Conservation (phyloP, 2,888 invertebrate genomes). For the Tribolium freemani region DNA sequence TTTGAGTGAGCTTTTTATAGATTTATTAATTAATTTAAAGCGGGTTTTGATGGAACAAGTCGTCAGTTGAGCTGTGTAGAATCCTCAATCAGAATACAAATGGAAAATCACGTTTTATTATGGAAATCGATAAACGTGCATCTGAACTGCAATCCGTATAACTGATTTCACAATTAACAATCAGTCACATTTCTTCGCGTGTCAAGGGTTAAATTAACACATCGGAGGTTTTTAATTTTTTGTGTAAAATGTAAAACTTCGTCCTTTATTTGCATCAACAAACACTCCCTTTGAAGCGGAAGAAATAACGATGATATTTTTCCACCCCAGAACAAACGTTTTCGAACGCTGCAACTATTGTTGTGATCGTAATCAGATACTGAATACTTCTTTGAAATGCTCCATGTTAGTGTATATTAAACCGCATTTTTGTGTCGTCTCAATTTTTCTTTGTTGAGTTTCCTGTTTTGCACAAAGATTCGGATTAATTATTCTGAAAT, state of each 20-base stretch:
- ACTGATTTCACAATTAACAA: background rate
- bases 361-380: background rate
- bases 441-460: background rate
- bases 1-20: slow-evolving; percentile 1
- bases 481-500: background rate
- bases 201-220: no score
- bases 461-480: no score
- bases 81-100: background rate
- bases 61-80: background rate
- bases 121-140: background rate
- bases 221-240: no score
- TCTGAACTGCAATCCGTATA: background rate
- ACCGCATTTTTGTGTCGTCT: background rate
- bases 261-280: no score
- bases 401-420: no score
- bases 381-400: background rate
- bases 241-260: no score
- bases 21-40: background rate
- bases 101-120: background rate
- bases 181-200: background rate
- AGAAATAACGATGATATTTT: background rate
- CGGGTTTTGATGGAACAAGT: background rate
- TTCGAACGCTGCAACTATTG: background rate
- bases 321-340: background rate
- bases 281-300: background rate